Conservation (phyloP, 2,888 invertebrate species). For the Zonitis immaculata region DNA sequence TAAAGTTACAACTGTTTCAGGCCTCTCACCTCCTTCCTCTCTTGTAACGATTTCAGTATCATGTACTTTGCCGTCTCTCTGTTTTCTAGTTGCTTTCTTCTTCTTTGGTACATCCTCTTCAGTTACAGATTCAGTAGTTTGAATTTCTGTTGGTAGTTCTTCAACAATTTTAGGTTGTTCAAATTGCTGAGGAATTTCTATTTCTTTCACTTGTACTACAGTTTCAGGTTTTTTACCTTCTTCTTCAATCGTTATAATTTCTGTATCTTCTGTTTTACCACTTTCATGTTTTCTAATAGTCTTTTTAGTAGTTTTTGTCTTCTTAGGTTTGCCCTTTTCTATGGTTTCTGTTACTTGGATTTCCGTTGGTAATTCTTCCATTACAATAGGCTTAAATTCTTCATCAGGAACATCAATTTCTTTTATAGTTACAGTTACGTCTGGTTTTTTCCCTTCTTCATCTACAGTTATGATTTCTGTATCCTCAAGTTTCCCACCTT, state of each 20-base stretch:
- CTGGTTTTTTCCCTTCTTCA: slow-evolving; percentile 36
- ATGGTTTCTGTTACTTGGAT: slow-evolving; percentile 26
- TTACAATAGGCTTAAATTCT: not conserved
- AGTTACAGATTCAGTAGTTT: slow-evolving; percentile 21
- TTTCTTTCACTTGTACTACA: slow-evolving; percentile 38
- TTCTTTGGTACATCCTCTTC: slow-evolving; percentile 33
- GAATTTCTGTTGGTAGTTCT: slow-evolving; percentile 31
- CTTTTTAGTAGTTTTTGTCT: slow-evolving; percentile 35
- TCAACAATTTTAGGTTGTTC: slow-evolving; percentile 13
- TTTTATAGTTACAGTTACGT: slow-evolving; percentile 35
- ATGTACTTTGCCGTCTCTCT: slow-evolving; percentile 38
- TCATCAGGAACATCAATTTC: slow-evolving; percentile 15
- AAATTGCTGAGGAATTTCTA: slow-evolving; percentile 30
- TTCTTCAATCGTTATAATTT: slow-evolving; percentile 36
- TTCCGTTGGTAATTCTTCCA: slow-evolving; percentile 26
- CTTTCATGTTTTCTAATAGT: slow-evolving; percentile 47
- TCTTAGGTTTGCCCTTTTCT: slow-evolving; percentile 25
- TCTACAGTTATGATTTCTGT: slow-evolving; percentile 45
- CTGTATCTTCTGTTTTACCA: slow-evolving; percentile 41
- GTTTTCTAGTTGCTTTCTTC: slow-evolving; percentile 37
- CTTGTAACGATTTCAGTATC: slow-evolving; percentile 46
- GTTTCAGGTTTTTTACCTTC: slow-evolving; percentile 47
- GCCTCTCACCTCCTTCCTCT: slow-evolving; percentile 35
- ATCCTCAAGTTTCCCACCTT: slow-evolving; percentile 39
- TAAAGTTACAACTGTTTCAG: slow-evolving; percentile 36